These are phyloP conservation scores for Steromphala cineraria DNA, from an alignment of 2,888 invertebrate genomes.

Conservation along the genomic window DNA sequence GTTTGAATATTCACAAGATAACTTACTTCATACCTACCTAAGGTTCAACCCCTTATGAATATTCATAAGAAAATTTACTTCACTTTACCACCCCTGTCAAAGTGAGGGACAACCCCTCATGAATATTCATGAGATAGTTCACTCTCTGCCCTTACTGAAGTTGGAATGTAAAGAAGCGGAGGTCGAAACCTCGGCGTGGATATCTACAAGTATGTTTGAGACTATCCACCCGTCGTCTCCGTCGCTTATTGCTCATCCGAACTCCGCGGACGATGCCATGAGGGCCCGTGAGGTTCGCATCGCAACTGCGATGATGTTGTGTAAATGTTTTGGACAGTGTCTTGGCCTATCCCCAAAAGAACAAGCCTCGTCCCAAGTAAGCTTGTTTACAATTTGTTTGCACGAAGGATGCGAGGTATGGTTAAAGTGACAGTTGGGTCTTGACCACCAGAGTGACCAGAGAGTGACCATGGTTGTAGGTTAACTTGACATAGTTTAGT, in stretches of 20 bases:
- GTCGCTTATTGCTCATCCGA: background rate
- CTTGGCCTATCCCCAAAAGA: background rate
- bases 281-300: background rate
- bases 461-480: too few relatives aligned
- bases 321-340: slow-evolving; percentile 10
- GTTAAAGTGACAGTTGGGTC: too few relatives aligned
- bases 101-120: too few relatives aligned
- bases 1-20: too few relatives aligned
- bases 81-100: too few relatives aligned
- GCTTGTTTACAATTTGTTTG: background rate
- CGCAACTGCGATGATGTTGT: background rate
- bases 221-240: background rate
- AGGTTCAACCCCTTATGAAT: too few relatives aligned
- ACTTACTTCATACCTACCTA: too few relatives aligned
- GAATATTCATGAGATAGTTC: too few relatives aligned
- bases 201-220: background rate
- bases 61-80: too few relatives aligned
- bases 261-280: background rate
- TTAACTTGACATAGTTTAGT: too few relatives aligned
- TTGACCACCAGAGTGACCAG: too few relatives aligned
- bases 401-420: background rate
- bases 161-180: background rate
- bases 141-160: background rate
- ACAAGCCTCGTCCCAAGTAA: background rate
- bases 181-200: background rate